phyloP scores from a whole-genome alignment of 2,797 vertebrate genomes.

The Cottoperca gobio region DNA sequence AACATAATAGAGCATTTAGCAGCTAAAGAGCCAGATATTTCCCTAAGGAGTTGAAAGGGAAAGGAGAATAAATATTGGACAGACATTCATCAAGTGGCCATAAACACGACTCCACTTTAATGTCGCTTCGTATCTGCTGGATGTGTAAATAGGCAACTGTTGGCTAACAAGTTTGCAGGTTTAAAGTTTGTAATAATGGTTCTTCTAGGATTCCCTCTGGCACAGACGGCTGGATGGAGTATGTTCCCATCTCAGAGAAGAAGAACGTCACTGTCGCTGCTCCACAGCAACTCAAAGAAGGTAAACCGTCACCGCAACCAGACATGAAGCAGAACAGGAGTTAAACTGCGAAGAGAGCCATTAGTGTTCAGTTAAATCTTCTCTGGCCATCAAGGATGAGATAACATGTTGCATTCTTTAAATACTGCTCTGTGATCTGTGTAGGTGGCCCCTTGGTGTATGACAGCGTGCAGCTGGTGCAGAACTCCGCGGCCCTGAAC shows the following conservation, averaged over 20 bases:
- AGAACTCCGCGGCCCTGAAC: constrained; percentile 91
- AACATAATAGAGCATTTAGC: background rate
- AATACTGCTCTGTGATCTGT: constrained; percentile 24
- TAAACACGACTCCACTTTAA: background rate
- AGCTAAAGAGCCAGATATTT: background rate
- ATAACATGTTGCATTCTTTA: constrained; percentile 6
- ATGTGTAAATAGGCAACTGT: background rate
- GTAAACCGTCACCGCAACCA: constrained; percentile 74
- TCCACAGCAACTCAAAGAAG: constrained; percentile 87
- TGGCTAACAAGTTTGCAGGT: background rate
- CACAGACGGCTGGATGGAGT: constrained; percentile 86
- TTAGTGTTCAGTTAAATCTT: background rate
- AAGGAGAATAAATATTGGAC: background rate
- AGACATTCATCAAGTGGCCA: background rate
- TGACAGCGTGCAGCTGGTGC: constrained; percentile 88
- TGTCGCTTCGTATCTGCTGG: background rate
- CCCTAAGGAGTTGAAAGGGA: background rate
- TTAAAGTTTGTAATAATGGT: too few species aligned
- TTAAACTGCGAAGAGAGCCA: background rate
- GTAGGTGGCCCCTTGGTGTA: constrained; percentile 93
- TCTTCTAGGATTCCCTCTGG: constrained; percentile 89
- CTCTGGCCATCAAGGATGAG: background rate
- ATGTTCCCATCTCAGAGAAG: constrained; percentile 87
- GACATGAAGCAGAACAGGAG: background rate
- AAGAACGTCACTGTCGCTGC: constrained; percentile 73